These are phyloP conservation scores for Sclerodermus sp. DNA, from an alignment of 2,888 invertebrate species.

Conservation along the genomic window DNA sequence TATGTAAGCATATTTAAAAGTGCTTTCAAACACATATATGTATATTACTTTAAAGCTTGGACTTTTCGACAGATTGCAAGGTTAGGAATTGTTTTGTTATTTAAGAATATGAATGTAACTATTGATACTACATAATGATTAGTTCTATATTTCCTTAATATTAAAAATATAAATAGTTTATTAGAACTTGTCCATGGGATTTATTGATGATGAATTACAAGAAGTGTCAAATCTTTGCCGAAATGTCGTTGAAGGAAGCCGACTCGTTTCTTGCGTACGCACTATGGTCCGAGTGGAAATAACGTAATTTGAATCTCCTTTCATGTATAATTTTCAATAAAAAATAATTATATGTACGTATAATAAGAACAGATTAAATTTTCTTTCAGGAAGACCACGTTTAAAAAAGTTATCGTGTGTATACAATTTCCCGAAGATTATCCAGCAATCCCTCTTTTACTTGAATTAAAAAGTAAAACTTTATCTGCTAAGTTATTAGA, in stretches of 20 bases:
- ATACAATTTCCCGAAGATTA: constrained; percentile 70
- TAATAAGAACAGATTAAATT: no score
- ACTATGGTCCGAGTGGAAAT: constrained; percentile 71
- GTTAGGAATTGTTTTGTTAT: no score
- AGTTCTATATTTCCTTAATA: no score
- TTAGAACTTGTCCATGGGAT: constrained; percentile 60
- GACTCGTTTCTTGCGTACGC: constrained; percentile 68
- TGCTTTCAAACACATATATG: no score
- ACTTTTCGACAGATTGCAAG: no score
- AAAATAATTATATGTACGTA: background rate
- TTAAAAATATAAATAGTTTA: no score
- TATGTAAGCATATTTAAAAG: no score
- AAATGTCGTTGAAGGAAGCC: constrained; percentile 64
- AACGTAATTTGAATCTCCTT: constrained; percentile 52
- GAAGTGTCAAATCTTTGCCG: constrained; percentile 68
- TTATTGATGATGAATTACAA: constrained; percentile 68
- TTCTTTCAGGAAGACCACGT: constrained; percentile 61
- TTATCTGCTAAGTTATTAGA: constrained; percentile 67
- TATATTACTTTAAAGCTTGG: no score
- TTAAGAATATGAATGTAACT: no score
- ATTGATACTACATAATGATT: no score
- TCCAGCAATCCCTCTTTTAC: constrained; percentile 63
- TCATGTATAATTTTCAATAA: background rate
- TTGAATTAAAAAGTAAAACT: constrained; percentile 73
- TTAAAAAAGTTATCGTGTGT: constrained; percentile 67